phyloP scores from a whole-genome alignment of 2,888 invertebrate species.

The Pogonocherus hispidulus region DNA sequence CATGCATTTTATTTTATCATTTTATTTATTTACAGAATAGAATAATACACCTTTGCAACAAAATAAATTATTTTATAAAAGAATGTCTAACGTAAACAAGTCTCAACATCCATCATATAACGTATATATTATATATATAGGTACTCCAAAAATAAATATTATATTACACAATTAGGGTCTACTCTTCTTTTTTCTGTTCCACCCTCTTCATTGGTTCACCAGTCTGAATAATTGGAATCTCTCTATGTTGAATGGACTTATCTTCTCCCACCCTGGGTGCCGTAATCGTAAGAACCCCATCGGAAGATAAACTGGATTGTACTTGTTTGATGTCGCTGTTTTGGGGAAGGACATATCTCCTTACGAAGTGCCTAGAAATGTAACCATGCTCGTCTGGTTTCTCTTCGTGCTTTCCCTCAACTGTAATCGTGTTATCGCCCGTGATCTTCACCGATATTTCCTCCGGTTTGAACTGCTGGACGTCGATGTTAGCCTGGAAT shows the following conservation, averaged over 20 bases:
- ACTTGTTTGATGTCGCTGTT: constrained; percentile 2
- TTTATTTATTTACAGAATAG: too few species aligned
- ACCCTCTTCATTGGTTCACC: not conserved
- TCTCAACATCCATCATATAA: too few species aligned
- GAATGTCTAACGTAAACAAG: too few species aligned
- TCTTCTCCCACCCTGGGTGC: not conserved
- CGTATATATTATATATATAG: too few species aligned
- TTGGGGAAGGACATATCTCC: constrained; percentile 7
- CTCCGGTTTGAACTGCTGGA: constrained; percentile 13
- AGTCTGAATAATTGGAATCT: constrained; percentile 1
- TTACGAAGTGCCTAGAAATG: constrained; percentile 19
- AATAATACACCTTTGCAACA: too few species aligned
- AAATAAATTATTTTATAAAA: too few species aligned
- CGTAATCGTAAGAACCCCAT: constrained; percentile 8
- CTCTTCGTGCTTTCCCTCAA: constrained; percentile 20
- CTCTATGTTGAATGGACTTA: not conserved
- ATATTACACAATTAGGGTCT: not conserved
- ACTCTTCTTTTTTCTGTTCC: constrained; percentile 1
- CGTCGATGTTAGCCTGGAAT: constrained; percentile 14
- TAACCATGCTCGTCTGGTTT: constrained; percentile 12
- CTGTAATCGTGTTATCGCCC: constrained; percentile 11
- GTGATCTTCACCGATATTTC: constrained; percentile 14
- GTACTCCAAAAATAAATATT: not conserved
- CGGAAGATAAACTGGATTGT: constrained; percentile 12
- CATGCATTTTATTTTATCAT: too few species aligned